Evolutionary conservation across 2,888 invertebrate genomes (phyloP).

Genomic region (Dasypogon diadema): DNA sequence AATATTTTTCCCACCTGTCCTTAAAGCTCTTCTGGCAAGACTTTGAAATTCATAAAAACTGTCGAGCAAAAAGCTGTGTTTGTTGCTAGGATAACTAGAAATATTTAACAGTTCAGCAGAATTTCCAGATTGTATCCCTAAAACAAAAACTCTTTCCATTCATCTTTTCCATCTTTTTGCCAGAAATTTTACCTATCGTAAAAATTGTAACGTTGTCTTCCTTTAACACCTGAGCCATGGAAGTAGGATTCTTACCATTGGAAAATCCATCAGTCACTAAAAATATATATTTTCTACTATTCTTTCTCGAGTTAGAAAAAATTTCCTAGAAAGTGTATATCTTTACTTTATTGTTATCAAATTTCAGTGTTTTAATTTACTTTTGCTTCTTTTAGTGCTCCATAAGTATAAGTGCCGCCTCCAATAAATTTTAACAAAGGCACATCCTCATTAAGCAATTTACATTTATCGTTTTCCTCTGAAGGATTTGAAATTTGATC

Average conservation of each 20-base stretch:
- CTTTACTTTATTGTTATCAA: not conserved
- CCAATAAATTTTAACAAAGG: slow-evolving; percentile 74
- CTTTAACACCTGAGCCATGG: slow-evolving; percentile 72
- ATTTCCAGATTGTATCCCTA: slow-evolving; percentile 76
- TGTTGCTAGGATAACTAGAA: slow-evolving; percentile 74
- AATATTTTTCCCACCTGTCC: slow-evolving; percentile 71
- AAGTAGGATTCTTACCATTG: slow-evolving; percentile 77
- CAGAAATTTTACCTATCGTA: slow-evolving; percentile 68
- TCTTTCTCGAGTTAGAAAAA: slow-evolving; percentile 67
- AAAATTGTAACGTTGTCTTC: slow-evolving; percentile 71
- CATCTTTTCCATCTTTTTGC: too few relatives aligned
- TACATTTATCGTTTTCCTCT: slow-evolving; percentile 74
- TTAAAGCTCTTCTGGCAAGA: slow-evolving; percentile 75
- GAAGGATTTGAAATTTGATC: slow-evolving; percentile 73
- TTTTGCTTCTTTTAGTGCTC: slow-evolving; percentile 76
- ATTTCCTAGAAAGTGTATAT: slow-evolving; percentile 66
- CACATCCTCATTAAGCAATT: slow-evolving; percentile 73
- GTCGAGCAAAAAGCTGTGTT: slow-evolving; percentile 75
- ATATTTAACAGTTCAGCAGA: slow-evolving; percentile 74
- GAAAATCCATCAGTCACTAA: slow-evolving; percentile 80
- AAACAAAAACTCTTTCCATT: not conserved
- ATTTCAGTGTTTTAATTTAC: slow-evolving; percentile 63
- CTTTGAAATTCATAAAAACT: slow-evolving; percentile 79
- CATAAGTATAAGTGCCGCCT: slow-evolving; percentile 78
- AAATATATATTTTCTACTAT: slow-evolving; percentile 74